phyloP scores from a whole-genome alignment of 2,113 vertebrate genomes.

The Thunnus thynnus region DNA sequence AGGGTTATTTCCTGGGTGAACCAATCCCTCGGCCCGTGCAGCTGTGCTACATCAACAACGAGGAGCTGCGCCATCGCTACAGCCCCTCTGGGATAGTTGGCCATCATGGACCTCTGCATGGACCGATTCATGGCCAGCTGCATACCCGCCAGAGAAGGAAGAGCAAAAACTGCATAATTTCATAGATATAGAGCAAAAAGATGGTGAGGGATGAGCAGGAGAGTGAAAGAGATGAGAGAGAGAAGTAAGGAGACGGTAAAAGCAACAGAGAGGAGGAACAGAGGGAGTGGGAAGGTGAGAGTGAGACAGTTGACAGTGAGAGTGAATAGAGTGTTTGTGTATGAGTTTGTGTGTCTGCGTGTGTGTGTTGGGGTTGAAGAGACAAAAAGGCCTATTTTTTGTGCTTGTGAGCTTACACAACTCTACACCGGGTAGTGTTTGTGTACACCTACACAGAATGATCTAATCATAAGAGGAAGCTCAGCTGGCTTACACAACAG shows the following conservation, averaged over 20 bases:
- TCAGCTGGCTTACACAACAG: slow-evolving; percentile 77
- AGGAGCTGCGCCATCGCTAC: slow-evolving; percentile 95
- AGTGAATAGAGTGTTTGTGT: slow-evolving; percentile 49
- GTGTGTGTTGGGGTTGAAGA: slow-evolving; percentile 61
- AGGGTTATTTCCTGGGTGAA: slow-evolving; percentile 95
- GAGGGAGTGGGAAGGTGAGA: slow-evolving; percentile 75
- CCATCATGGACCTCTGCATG: slow-evolving; percentile 85
- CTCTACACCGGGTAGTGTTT: slow-evolving; percentile 86
- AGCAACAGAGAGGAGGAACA: slow-evolving; percentile 63
- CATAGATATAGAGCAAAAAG: slow-evolving; percentile 83
- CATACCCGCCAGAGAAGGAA: slow-evolving; percentile 95
- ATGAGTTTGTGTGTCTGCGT: slow-evolving; percentile 25
- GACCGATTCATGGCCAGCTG: slow-evolving; percentile 89
- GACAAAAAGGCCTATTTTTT: slow-evolving; percentile 66
- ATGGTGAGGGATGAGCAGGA: slow-evolving; percentile 75
- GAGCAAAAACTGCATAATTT: slow-evolving; percentile 99
- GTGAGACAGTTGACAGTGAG: slow-evolving; percentile 62
- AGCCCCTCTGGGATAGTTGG: slow-evolving; percentile 88
- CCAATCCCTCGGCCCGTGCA: slow-evolving; percentile 94
- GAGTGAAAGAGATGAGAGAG: slow-evolving; percentile 62
- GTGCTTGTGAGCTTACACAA: slow-evolving; percentile 88
- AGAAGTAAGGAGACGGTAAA: slow-evolving; percentile 64
- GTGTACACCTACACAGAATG: slow-evolving; percentile 81
- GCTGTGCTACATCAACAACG: slow-evolving; percentile 94
- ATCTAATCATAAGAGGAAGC: slow-evolving; percentile 80